Base-by-base conservation (phyloP, 2,113 vertebrate genomes). In the Melanostigma gelatinosum region DNA sequence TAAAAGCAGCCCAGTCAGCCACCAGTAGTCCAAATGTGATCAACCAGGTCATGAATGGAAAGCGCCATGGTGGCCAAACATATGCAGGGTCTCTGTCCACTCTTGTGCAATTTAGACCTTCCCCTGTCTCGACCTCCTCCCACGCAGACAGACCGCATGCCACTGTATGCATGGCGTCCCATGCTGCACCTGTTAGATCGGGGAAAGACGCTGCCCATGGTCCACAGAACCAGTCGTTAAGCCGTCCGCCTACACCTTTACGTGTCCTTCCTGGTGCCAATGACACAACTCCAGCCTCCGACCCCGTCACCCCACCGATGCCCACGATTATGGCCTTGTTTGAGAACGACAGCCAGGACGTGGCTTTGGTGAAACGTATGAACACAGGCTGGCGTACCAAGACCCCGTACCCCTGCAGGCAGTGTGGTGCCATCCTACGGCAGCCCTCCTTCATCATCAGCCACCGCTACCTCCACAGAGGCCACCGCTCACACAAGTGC, bases 391-490 rank as follows among this genome's bases (percentile, higher is more conserved):
- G 94, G 95, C 88, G 92, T 38, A 86, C 86, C 22, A 94, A 94
- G 81, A 44, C 74, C 5, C n/a, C 80, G 13, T 84, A 85, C 74
- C 77, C 83, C 12, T 95, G 95, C 87, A 89, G 94, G 52, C 93
- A 94, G 55, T 95, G 95, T 0, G 94, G 94, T 0, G 93, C 91
- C 18, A 12, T 93, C 32, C 85, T 93, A 5, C 83, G 93, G 22
- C 95, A 95, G 72, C 93, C 87, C 1, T 93, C 92, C 2, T 72
- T 94, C 61, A 68, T 86, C 48, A 92, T 96, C 76, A 87, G 83
- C 38, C 94, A 95, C 78, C 94, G 94, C 44, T 95, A 96, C 88
- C 92, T 90, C 46, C 94, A 95, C 85, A 58, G 90, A 1, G 91
- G 91, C 27, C 87, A 9, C 15, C 93, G 91, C 12, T 86, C 29